These are phyloP conservation scores for Microcebus ravelobensis DNA, from an alignment of 2,113 vertebrate species.

Conservation along the genomic window DNA sequence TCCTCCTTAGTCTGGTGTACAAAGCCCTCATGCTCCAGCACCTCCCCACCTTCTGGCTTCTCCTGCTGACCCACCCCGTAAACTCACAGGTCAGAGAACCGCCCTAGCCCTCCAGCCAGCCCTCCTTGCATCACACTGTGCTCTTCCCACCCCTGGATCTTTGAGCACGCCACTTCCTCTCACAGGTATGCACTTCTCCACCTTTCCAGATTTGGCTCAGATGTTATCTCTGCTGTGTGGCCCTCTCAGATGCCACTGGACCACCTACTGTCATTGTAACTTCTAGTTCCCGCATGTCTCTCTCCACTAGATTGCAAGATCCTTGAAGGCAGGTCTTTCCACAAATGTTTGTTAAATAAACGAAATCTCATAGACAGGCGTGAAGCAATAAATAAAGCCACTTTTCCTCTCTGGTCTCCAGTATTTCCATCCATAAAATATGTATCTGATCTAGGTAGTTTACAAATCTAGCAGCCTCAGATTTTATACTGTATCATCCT, in stretches of 20 bases:
- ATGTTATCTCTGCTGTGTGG: not conserved
- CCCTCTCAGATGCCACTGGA: not conserved
- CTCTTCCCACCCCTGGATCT: not conserved
- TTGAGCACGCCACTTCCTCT: not conserved
- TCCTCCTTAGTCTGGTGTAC: not conserved
- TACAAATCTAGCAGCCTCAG: not conserved
- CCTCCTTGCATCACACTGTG: not conserved
- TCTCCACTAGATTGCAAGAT: not conserved
- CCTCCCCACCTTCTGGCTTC: not conserved
- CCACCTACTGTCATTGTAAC: not conserved
- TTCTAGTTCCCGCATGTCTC: not conserved
- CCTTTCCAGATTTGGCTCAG: not conserved
- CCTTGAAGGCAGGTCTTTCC: not conserved
- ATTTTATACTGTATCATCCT: not conserved
- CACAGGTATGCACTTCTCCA: not conserved
- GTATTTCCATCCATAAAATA: not conserved
- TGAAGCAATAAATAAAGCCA: not conserved
- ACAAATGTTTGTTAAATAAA: not conserved
- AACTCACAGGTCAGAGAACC: not conserved
- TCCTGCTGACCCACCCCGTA: not conserved
- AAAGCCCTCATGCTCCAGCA: not conserved
- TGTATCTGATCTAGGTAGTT: not conserved
- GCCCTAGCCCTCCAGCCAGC: not conserved
- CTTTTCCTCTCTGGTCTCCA: not conserved
- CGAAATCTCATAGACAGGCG: not conserved